Evolutionary conservation across 2,888 invertebrate species (phyloP).

Genomic region (Callimorpha dominula): DNA sequence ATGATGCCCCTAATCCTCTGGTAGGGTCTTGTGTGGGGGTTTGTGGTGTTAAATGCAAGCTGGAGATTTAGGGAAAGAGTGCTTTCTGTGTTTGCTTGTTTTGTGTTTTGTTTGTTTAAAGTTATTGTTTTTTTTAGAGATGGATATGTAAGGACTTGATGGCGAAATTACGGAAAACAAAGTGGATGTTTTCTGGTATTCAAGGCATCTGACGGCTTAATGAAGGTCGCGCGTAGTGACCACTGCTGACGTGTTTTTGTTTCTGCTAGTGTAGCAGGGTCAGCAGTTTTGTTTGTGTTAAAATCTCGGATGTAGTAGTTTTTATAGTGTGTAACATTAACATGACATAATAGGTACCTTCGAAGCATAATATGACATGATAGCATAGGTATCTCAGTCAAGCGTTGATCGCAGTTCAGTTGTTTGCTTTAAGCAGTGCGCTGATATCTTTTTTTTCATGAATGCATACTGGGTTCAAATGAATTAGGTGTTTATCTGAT

Average conservation of each 20-base stretch:
- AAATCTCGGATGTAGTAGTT: neutral
- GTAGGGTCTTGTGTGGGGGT: slow-evolving; percentile 44
- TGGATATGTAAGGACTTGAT: neutral
- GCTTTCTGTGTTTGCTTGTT: slow-evolving; percentile 9
- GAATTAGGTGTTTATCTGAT: too few relatives aligned
- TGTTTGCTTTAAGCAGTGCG: neutral
- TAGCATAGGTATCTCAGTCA: too few relatives aligned
- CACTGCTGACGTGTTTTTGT: too few relatives aligned
- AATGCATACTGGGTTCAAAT: too few relatives aligned
- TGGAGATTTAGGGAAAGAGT: neutral
- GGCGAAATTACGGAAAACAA: too few relatives aligned
- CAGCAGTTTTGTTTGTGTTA: neutral
- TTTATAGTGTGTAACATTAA: too few relatives aligned
- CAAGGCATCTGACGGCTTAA: neutral
- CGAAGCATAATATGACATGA: too few relatives aligned
- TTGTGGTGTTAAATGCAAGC: slow-evolving; percentile 9
- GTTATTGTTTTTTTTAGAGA: neutral
- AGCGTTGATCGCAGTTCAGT: too few relatives aligned
- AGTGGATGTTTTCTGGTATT: neutral
- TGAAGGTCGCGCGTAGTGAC: neutral
- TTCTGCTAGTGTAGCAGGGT: neutral
- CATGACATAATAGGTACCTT: neutral
- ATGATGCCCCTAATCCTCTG: slow-evolving; percentile 64
- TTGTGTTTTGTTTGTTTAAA: slow-evolving; percentile 4
- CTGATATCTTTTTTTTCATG: neutral